Conservation (phyloP, 2,888 invertebrate genomes). For the Lydus trimaculatus region DNA sequence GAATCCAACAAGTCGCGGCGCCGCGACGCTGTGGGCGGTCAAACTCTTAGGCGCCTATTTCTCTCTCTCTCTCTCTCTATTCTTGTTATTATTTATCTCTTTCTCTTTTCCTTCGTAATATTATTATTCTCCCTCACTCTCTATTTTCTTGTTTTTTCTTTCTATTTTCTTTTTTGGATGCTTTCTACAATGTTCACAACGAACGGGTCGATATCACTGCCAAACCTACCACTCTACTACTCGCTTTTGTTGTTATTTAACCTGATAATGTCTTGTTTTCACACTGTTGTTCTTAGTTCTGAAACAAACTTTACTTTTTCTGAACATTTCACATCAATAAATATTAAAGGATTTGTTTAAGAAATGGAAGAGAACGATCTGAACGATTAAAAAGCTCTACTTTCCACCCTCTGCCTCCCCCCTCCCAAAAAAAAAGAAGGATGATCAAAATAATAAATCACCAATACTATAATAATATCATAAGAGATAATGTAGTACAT, state of each 20-base stretch:
- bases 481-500: conserved; percentile 31
- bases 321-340: neutral
- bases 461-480: conserved; percentile 15
- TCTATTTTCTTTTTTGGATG: conserved; percentile 16
- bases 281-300: neutral
- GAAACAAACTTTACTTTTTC: neutral
- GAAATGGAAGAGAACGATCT: no score
- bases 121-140: conserved; percentile 37
- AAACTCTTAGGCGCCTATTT: conserved; percentile 64
- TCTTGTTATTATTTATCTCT: conserved; percentile 34
- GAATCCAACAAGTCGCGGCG: conserved; percentile 60
- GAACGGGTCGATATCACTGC: conserved; percentile 42
- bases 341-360: neutral
- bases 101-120: conserved; percentile 34
- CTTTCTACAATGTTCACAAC: conserved; percentile 28
- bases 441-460: conserved; percentile 4
- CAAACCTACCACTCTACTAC: conserved; percentile 46
- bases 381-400: no score
- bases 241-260: conserved; percentile 43
- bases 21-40: conserved; percentile 57
- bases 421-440: neutral
- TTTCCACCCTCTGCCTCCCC: no score
- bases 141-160: conserved; percentile 31
- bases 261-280: conserved; percentile 28
- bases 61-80: conserved; percentile 54